Percentiles rank a stretch among this genome's conserved stretches.
Evolutionary conservation across 2,113 vertebrate genomes (phyloP).

Genomic region (Philantomba maxwellii): DNA sequence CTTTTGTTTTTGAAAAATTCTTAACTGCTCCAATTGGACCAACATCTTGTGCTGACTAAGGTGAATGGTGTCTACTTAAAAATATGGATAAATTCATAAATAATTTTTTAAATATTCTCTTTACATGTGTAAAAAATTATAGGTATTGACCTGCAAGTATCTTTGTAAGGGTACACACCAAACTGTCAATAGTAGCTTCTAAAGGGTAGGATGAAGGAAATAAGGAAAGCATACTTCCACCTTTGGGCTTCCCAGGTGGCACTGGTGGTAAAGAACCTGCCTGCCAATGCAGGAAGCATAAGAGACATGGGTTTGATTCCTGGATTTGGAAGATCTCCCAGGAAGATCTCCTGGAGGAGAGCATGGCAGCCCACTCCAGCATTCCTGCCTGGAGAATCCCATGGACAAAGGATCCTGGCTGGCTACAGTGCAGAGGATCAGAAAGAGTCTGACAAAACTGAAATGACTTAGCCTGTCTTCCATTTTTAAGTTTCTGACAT

Average conservation of each 20-base stretch:
- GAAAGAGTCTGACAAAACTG: neutral
- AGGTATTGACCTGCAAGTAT: neutral
- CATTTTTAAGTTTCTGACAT: neutral
- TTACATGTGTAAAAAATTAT: neutral
- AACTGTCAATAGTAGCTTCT: neutral
- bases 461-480: neutral
- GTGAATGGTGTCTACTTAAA: neutral
- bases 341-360: neutral
- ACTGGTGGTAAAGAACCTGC: neutral
- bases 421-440: neutral
- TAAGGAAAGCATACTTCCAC: neutral
- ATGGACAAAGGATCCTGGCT: neutral
- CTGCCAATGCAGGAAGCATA: neutral
- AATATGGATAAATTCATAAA: neutral
- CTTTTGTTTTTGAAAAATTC: neutral
- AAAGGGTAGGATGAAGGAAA: neutral
- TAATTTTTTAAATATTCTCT: neutral
- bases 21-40: neutral
- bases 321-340: neutral
- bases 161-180: neutral
- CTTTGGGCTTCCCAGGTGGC: neutral
- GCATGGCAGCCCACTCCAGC: neutral
- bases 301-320: neutral
- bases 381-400: neutral
- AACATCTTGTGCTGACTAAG: neutral